phyloP scores from a whole-genome alignment of 2,113 vertebrate species.

The Rhizomys pruinosus region DNA sequence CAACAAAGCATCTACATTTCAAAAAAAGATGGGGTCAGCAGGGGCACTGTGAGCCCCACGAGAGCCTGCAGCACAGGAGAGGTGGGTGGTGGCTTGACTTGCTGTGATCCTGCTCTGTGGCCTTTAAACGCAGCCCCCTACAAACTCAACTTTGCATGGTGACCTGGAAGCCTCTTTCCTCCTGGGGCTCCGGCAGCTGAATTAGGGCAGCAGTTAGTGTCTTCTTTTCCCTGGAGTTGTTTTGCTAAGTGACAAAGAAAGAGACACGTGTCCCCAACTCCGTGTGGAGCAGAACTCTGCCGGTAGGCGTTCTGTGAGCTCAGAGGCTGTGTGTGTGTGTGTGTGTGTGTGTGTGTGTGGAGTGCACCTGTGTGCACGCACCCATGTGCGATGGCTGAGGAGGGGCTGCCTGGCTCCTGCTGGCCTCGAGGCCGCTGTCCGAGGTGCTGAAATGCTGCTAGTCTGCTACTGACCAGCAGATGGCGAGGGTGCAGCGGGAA shows the following conservation, averaged over 20 bases:
- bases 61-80: not conserved
- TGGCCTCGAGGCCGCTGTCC: not conserved
- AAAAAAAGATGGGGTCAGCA: not conserved
- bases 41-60: not conserved
- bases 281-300: not conserved
- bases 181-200: not conserved
- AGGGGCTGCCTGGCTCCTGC: too few relatives aligned
- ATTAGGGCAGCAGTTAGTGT: not conserved
- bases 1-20: not conserved
- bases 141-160: not conserved
- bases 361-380: too few relatives aligned
- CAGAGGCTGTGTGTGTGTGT: not conserved
- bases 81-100: too few relatives aligned
- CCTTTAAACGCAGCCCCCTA: not conserved
- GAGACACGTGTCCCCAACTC: not conserved
- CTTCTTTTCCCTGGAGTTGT: not conserved
- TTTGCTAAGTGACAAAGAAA: constrained; percentile 4
- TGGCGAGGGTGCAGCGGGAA: constrained; percentile 61
- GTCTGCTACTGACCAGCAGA: constrained; percentile 60
- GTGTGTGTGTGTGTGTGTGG: not conserved
- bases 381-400: too few relatives aligned
- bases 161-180: not conserved
- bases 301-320: not conserved
- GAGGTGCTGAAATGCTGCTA: not conserved
- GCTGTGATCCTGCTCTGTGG: fast-evolving